Conservation (phyloP, 2,113 vertebrate species). For the Perca flavescens region DNA sequence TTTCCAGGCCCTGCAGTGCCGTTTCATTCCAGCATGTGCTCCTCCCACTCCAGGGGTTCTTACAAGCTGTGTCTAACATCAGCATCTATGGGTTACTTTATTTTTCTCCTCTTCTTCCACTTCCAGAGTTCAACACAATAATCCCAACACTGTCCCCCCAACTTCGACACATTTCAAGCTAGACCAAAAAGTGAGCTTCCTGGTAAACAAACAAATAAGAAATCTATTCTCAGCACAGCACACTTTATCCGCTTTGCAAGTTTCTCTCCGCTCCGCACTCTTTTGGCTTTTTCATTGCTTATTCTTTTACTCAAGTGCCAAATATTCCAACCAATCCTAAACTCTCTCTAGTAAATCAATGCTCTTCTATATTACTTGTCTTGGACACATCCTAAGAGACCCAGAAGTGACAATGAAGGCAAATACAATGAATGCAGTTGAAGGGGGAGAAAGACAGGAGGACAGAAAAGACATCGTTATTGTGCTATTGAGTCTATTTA, state of each 20-base stretch:
- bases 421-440: constrained; percentile 32
- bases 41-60: constrained; percentile 58
- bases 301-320: constrained; percentile 36
- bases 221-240: constrained; percentile 69
- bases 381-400: constrained; percentile 51
- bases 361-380: constrained; percentile 30
- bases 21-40: constrained; percentile 54
- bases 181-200: constrained; percentile 56
- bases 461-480: constrained; percentile 56
- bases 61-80: constrained; percentile 48
- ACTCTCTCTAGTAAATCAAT: constrained; percentile 48
- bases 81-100: constrained; percentile 36
- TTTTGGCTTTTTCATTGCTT: constrained; percentile 37
- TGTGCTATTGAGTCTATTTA: constrained; percentile 70
- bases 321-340: constrained; percentile 43
- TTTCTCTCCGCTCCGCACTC: constrained; percentile 29
- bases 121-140: constrained; percentile 38
- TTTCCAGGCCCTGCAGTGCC: constrained; percentile 62
- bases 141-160: constrained; percentile 54
- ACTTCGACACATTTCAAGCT: constrained; percentile 68
- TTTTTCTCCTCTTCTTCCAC: constrained; percentile 28
- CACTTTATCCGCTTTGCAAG: constrained; percentile 57
- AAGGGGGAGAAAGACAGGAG: constrained; percentile 21
- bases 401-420: constrained; percentile 42
- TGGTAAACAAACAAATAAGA: constrained; percentile 68